Base-by-base conservation (phyloP, 2,113 vertebrate genomes). In the Ciconia maguari region DNA sequence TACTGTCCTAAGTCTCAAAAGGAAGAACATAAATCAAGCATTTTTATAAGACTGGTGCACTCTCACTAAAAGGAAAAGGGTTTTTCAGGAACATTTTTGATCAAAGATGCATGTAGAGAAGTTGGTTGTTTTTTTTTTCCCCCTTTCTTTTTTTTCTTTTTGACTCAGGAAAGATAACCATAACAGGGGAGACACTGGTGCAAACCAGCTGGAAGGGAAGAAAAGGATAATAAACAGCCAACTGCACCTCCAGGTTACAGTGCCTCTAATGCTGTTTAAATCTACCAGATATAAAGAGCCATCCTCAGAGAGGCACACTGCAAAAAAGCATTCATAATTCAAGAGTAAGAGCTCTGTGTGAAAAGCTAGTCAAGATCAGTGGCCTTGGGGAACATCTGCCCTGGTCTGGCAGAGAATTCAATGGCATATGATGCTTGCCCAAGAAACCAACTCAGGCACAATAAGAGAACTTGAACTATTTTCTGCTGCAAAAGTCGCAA, bases 81-180 rank as follows among this genome's bases (percentile, higher is more conserved):
- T 1, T 81, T 96, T 78, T 85, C 48, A 62, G 25, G 34, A n/a
- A n/a, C 10, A 41, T 7, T 79, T 87, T 95, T 89, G 26, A 46
- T 75, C 26, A 87, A 71, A 62, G 26, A 55, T 44, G 9, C 9
- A 15, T 6, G 2, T 27, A 70, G 17, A 76, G 13, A 72, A 46
- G 7, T 34, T 71, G 7, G n/a, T n/a, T n/a, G n/a, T 30, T 11
- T 22, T 7, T 41, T 17, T 3, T 6, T 24, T 19, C 20, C 32
- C 18, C 5, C 2, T 14, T 17, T 21, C 38, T 22, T 26, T 11
- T 20, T 27, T 25, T 36, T 36, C 16, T 49, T 55, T 48, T 9
- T 1, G 2, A 18, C 22, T 42, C 1, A 12, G 11, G 19, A 46
- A 83, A 83, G 3, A 8, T 38, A 42, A 51, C 8, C 7, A 0